Evolutionary conservation across 1,140 invertebrate genomes (phyloP).

Genomic region (Tetranychus cinnabarinus): DNA sequence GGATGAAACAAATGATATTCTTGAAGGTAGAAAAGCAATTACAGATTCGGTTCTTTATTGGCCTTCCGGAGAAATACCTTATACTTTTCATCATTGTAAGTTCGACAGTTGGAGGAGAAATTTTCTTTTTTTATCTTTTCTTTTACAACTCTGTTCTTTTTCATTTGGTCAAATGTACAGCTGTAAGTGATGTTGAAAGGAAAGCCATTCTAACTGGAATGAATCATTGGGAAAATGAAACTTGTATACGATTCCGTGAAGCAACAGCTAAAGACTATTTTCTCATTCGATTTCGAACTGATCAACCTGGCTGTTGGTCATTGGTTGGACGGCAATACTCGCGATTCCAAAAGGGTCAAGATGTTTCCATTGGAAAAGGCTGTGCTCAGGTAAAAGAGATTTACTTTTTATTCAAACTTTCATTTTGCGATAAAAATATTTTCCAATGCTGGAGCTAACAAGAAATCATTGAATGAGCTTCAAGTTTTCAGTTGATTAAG

Average conservation of each 20-base stretch:
- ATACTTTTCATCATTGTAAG: constrained; percentile 11
- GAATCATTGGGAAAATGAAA: constrained; percentile 13
- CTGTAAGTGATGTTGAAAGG: constrained; percentile 4
- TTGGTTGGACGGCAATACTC: constrained; percentile 8
- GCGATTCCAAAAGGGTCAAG: constrained; percentile 5
- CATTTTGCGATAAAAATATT: neutral
- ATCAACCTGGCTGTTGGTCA: constrained; percentile 11
- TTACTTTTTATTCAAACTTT: neutral
- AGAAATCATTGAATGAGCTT: too few relatives aligned
- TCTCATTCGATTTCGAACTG: constrained; percentile 10
- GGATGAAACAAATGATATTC: neutral
- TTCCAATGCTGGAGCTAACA: too few relatives aligned
- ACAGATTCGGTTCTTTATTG: constrained; percentile 8
- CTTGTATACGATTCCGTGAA: constrained; percentile 13
- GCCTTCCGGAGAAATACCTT: constrained; percentile 8
- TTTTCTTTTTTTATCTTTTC: neutral
- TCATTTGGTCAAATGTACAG: neutral
- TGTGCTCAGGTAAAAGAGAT: constrained; percentile 8
- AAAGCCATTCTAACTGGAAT: constrained; percentile 11
- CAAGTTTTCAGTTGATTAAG: too few relatives aligned
- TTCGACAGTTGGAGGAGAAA: neutral
- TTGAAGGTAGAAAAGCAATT: constrained; percentile 7
- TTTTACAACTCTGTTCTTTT: too few relatives aligned
- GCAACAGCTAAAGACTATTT: constrained; percentile 3
- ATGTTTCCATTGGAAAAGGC: constrained; percentile 12